A percentile compares a stretch with the other conserved stretches of the same genome.
phyloP scores from a whole-genome alignment of 2,888 invertebrate genomes.

The Belgica antarctica region DNA sequence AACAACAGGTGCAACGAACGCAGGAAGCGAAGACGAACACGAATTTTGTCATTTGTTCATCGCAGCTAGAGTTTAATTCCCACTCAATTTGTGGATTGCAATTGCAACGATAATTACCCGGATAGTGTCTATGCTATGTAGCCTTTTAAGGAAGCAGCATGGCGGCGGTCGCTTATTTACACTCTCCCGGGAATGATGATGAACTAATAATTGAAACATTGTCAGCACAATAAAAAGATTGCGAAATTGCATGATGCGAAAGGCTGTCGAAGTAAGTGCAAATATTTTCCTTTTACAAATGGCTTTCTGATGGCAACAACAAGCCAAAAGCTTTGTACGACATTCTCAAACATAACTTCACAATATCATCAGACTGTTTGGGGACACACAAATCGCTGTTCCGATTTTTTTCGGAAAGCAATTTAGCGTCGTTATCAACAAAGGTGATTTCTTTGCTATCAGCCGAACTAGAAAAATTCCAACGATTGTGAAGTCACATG shows the following conservation, averaged over 20 bases:
- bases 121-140: background rate
- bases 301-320: slow-evolving; percentile 12
- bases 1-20: slow-evolving; percentile 32
- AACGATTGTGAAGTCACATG: background rate
- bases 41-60: slow-evolving; percentile 33
- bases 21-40: slow-evolving; percentile 36
- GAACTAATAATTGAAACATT: slow-evolving; percentile 29
- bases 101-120: background rate
- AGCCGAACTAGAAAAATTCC: too few species aligned
- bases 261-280: slow-evolving; percentile 3
- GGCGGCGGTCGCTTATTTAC: slow-evolving; percentile 17
- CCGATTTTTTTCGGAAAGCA: too few species aligned
- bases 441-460: background rate
- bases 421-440: slow-evolving; percentile 6
- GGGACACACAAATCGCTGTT: slow-evolving; percentile 6
- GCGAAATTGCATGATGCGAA: slow-evolving; percentile 20
- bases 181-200: slow-evolving; percentile 16
- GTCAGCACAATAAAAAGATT: slow-evolving; percentile 12
- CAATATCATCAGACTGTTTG: slow-evolving; percentile 22
- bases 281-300: slow-evolving; percentile 21
- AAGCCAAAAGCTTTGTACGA: background rate
- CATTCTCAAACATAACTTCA: background rate
- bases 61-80: too few species aligned
- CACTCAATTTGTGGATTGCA: background rate
- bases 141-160: slow-evolving; percentile 36